Conservation (phyloP, 2,888 invertebrate species). For the Myopa testacea region DNA sequence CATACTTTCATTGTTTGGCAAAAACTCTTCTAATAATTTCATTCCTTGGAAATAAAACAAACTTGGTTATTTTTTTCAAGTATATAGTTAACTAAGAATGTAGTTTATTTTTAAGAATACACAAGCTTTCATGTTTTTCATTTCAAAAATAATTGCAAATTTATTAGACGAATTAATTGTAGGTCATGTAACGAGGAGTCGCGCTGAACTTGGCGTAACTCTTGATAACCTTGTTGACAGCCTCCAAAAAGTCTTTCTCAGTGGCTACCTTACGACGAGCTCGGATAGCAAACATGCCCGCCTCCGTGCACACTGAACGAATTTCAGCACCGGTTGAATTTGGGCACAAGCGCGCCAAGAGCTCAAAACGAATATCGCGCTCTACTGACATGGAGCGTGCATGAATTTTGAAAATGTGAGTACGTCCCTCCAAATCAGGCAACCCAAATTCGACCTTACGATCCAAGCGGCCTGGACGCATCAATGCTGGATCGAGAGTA, state of each 20-base stretch:
- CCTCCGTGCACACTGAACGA: conserved; percentile 96
- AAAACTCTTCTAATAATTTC: too few relatives aligned
- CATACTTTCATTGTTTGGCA: too few relatives aligned
- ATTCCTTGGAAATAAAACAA: too few relatives aligned
- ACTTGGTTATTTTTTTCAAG: too few relatives aligned
- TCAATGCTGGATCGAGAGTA: conserved; percentile 97
- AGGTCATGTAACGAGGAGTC: conserved; percentile 95
- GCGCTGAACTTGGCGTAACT: conserved; percentile 96
- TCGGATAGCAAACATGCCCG: conserved; percentile 99
- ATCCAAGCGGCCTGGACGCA: conserved; percentile 98
- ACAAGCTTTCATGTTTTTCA: not conserved
- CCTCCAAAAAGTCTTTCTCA: conserved; percentile 99
- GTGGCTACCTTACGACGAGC: conserved; percentile 98
- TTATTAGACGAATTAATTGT: conserved; percentile 75
- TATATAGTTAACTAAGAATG: too few relatives aligned
- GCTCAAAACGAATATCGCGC: conserved; percentile 96
- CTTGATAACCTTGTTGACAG: conserved; percentile 98
- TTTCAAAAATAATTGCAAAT: not conserved
- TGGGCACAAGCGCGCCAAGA: conserved; percentile 95
- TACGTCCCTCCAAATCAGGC: conserved; percentile 96
- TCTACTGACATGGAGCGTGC: conserved; percentile 99
- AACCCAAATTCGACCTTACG: conserved; percentile 98
- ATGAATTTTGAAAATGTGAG: conserved; percentile 99
- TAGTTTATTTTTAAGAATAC: not conserved
- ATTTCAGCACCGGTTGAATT: conserved; percentile 96